Base-by-base conservation (phyloP, 2,888 invertebrate species). In the Xylota sylvarum region DNA sequence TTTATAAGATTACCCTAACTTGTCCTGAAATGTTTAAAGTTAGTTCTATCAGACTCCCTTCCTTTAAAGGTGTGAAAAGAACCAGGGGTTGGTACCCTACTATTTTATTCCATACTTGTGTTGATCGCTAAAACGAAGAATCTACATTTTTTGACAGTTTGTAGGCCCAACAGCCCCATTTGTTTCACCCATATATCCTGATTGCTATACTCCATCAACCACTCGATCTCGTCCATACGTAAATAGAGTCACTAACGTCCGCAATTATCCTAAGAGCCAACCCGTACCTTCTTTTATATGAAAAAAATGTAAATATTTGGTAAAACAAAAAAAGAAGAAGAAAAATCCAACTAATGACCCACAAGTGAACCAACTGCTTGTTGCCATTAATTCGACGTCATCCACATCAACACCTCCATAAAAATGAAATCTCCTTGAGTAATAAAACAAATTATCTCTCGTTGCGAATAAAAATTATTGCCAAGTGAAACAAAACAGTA, bases 371-470 rank as follows among this genome's bases (percentile, higher is more conserved):
- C 43, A 70, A 56, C 69, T 70, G 69, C 56, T 56, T 56, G 43
- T 23, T 14, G 23, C 62, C 27, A 62, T 73, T 62, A 62, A 52
- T 27, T 50, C 60, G 50, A 23, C 35, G 72, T 60, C 50, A 35
- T 64, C 37, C 48, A 58, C 58, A 60, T 72, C 72, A 74, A 55
- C 52, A 23, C 64, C n/a, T 17, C 19, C 55, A 64, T 55, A 64
- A 65, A 56, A 76, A 76, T 65, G 46, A 67, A 67, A 76, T 76
- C 76, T 76, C 46, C 46, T 67, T 58, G 46, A 58, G 76, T 58
- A 56, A 67, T 76, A 76, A 76, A 76, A 32, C 40, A 76, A 76
- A 76, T 76, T 76, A 65, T 76, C 65, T 73, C 73, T 62, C 52
- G 62, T 62, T 52, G 62, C 32, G 60, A 55, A 17, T 2, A 40